These are phyloP conservation scores for Epirrhoe alternata DNA, from an alignment of 2,888 invertebrate genomes.

Conservation along the genomic window DNA sequence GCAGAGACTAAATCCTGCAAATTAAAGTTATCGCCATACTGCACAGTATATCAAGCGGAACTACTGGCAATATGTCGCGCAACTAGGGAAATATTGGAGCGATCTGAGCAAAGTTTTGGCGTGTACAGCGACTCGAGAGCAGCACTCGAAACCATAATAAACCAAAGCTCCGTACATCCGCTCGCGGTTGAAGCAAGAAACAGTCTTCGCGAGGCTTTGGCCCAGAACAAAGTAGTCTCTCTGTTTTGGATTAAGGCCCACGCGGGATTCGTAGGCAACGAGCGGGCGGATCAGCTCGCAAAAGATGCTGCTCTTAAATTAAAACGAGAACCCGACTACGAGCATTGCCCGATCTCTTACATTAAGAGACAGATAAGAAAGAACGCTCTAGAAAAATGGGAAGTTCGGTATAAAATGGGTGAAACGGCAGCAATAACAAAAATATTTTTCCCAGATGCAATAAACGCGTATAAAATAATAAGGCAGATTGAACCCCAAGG, in stretches of 20 bases:
- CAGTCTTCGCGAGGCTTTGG: background rate
- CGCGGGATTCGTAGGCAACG: no score
- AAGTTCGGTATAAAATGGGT: background rate
- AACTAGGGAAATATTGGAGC: background rate
- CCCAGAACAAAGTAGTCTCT: no score
- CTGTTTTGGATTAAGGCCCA: no score
- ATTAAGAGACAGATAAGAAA: background rate
- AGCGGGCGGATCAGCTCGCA: no score
- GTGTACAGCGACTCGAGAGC: conserved; percentile 4
- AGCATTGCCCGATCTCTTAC: no score
- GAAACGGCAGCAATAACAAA: background rate
- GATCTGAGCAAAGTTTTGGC: background rate
- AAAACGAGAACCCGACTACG: no score
- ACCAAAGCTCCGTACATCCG: background rate
- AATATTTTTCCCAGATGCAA: background rate
- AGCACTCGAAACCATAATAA: background rate
- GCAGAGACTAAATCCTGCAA: conserved; percentile 4
- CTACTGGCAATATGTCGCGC: conserved; percentile 11
- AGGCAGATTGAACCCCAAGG: background rate
- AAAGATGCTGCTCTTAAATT: no score
- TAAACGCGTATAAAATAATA: background rate
- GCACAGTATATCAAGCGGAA: conserved; percentile 24
- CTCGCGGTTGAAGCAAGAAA: background rate
- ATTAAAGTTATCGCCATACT: conserved; percentile 15
- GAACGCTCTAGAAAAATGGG: background rate